Conservation (phyloP, 2,888 invertebrate species). For the Galeruca laticollis region DNA sequence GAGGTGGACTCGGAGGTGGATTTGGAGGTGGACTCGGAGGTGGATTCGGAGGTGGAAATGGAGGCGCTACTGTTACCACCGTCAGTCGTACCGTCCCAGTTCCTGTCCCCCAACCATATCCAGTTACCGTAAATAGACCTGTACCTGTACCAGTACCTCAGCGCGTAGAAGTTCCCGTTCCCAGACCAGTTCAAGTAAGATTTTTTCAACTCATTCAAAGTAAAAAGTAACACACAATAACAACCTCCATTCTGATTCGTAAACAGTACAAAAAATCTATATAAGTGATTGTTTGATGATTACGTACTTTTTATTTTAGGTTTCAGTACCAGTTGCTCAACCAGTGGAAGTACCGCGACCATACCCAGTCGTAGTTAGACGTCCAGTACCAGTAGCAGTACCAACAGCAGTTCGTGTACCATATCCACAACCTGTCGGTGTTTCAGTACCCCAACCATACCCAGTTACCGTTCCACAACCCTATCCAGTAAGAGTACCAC, state of each 20-base stretch:
- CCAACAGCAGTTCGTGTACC: constrained; percentile 27
- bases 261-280: too few species aligned
- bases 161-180: constrained; percentile 69
- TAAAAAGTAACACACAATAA: not conserved
- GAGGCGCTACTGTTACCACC: constrained; percentile 61
- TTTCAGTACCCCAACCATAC: constrained; percentile 55
- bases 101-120: constrained; percentile 63
- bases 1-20: constrained; percentile 54
- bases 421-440: constrained; percentile 13
- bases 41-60: constrained; percentile 61
- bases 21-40: constrained; percentile 61
- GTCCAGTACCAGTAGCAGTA: constrained; percentile 57
- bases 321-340: constrained; percentile 46
- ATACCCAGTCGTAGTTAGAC: constrained; percentile 53
- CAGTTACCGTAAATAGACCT: constrained; percentile 67
- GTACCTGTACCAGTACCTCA: constrained; percentile 70
- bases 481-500: constrained; percentile 57
- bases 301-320: constrained; percentile 37
- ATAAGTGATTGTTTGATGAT: not conserved
- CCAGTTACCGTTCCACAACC: constrained; percentile 55
- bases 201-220: constrained; percentile 56
- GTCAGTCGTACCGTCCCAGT: constrained; percentile 62
- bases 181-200: constrained; percentile 67
- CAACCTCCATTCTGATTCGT: too few species aligned
- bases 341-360: constrained; percentile 54